phyloP scores from a whole-genome alignment of 2,113 vertebrate genomes.

The Phoxinus phoxinus region DNA sequence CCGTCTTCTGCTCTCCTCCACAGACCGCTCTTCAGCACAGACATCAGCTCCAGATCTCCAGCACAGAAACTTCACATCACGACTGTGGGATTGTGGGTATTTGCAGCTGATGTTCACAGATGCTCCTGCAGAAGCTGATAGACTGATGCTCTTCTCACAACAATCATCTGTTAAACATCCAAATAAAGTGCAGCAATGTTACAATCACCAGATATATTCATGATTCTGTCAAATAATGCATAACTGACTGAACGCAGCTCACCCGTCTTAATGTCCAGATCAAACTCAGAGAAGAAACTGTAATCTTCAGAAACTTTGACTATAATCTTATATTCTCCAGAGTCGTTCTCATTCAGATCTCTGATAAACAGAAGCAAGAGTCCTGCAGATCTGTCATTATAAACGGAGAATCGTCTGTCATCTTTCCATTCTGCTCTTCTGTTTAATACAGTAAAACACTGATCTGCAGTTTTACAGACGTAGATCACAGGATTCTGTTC shows the following conservation, averaged over 20 bases:
- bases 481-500: neutral
- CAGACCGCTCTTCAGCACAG: conserved; percentile 3
- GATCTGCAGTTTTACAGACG: neutral
- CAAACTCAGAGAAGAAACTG: neutral
- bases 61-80: conserved; percentile 37
- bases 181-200: too few species aligned
- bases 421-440: neutral
- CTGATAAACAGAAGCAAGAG: neutral
- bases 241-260: neutral
- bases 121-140: neutral
- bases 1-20: neutral
- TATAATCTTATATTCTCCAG: neutral
- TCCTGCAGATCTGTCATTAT: conserved; percentile 1
- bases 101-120: conserved; percentile 35
- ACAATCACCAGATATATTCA: too few species aligned
- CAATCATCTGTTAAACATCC: neutral
- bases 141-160: too few species aligned
- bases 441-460: neutral
- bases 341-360: neutral
- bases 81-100: conserved; percentile 16
- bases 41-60: neutral
- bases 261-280: neutral
- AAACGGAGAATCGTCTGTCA: neutral
- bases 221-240: neutral
- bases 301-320: neutral